Evolutionary conservation across 2,888 invertebrate genomes (phyloP), one percentile per base, ranked within the genome.

Genomic region (Agrotis exclamationis): DNA sequence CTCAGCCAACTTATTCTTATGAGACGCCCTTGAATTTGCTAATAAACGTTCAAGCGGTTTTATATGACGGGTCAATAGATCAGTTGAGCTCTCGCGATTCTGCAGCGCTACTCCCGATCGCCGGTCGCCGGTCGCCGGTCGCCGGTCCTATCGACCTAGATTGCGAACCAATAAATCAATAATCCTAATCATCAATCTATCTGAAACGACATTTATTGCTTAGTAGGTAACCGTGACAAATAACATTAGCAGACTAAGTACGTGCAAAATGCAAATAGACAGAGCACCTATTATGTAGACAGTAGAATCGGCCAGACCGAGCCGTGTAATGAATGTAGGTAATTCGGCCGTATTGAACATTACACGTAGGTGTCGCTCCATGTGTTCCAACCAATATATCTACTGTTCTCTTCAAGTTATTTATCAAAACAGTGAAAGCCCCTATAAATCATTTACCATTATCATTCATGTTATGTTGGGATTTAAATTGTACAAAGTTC

Each of bases 61-160:
- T 79, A 78, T 85, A 84, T 76, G 85, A 83, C 86, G 82, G 88
- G 87, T 88, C 88, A 88, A 87, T 89, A 86, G 84, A 87, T 87
- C 85, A 89, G 74, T 67, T 79, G 74, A 74, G 78, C 76, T 80
- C 76, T 76, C 74, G 80, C 80, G 66, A 79, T 80, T 84, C 74
- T 83, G 84, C 84, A 80, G 80, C 76, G 80, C 74, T 80, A 71
- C 68, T 74, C 70, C 70, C 39, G 45, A 28, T 13, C 53, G 24
- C 53, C 48, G n/a, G 48, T 48, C 22, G 76, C 67, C 24, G 45
- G 54, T 13, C 53, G 24, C 53, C 47, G n/a, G 47, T 47, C 20
- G 76, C 67, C 33, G 44, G 74, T 70, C 75, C 74, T 63, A 63
- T 74, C 75, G 80, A 80, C 83, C 79, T 81, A 79, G 72, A 80